phyloP scores from a whole-genome alignment of 1,140 invertebrate genomes.

The Hyles euphorbiae region DNA sequence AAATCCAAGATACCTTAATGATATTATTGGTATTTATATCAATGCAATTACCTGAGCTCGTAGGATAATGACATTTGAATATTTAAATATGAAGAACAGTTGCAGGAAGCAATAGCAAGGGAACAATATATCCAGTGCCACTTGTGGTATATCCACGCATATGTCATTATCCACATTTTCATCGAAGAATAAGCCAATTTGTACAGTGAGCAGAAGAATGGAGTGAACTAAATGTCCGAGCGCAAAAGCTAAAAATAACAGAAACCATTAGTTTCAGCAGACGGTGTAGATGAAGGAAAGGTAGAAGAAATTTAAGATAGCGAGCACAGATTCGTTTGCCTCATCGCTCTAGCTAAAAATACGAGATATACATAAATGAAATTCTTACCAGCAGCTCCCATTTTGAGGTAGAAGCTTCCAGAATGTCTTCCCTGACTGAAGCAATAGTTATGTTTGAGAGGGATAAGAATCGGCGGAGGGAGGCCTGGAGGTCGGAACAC shows the following conservation, averaged over 20 bases:
- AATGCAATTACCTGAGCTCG: conserved; percentile 40
- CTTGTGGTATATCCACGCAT: conserved; percentile 48
- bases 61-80: conserved; percentile 81
- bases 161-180: conserved; percentile 57
- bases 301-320: too few species aligned
- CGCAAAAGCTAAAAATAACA: conserved; percentile 79
- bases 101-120: conserved; percentile 83
- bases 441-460: conserved; percentile 76
- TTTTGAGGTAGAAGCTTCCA: conserved; percentile 84
- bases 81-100: conserved; percentile 86
- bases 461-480: conserved; percentile 41
- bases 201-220: conserved; percentile 78
- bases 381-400: conserved; percentile 81
- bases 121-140: conserved; percentile 77
- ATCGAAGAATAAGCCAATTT: conserved; percentile 76
- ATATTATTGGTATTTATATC: too few species aligned
- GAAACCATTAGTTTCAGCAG: too few species aligned
- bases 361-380: background rate
- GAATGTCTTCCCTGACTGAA: conserved; percentile 80
- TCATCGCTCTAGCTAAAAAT: too few species aligned
- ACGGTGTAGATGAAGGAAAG: too few species aligned
- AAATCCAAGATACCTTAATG: too few species aligned
- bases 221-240: conserved; percentile 84
- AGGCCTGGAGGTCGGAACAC: conserved; percentile 28
- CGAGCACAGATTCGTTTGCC: too few species aligned